These are phyloP conservation scores for Lamellibrachia satsuma DNA, from an alignment of 2,888 invertebrate species.

Conservation along the genomic window DNA sequence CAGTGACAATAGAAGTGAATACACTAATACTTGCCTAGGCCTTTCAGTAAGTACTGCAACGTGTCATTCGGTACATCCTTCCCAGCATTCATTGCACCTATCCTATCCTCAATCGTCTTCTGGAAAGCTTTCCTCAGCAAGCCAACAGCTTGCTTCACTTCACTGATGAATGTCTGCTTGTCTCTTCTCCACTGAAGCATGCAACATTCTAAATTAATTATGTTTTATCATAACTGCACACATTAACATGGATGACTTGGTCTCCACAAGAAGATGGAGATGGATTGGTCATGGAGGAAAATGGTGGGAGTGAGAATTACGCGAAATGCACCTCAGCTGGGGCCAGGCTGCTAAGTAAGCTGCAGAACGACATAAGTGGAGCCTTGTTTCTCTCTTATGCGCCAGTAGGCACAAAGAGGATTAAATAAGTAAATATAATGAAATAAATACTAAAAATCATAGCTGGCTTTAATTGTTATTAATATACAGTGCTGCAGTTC, in stretches of 20 bases:
- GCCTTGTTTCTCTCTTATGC: too few relatives aligned
- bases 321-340: too few relatives aligned
- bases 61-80: background rate
- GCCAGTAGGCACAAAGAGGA: too few relatives aligned
- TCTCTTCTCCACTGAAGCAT: background rate
- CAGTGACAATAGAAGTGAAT: background rate
- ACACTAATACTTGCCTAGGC: background rate
- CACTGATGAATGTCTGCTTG: background rate
- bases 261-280: too few relatives aligned
- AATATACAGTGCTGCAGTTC: background rate
- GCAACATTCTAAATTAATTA: background rate
- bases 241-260: too few relatives aligned
- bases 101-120: slow-evolving; percentile 3
- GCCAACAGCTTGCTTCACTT: background rate
- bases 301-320: too few relatives aligned
- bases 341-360: too few relatives aligned
- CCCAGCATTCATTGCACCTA: background rate
- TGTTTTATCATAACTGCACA: background rate
- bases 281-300: too few relatives aligned
- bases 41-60: slow-evolving; percentile 2
- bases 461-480: background rate
- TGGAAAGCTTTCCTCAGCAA: background rate
- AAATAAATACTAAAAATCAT: background rate
- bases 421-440: too few relatives aligned
- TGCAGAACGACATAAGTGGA: too few relatives aligned